Percentiles rank a stretch among this genome's conserved stretches.
These are phyloP conservation scores for Variabilichromis moorii DNA, from an alignment of 2,113 vertebrate species.

Conservation along the genomic window DNA sequence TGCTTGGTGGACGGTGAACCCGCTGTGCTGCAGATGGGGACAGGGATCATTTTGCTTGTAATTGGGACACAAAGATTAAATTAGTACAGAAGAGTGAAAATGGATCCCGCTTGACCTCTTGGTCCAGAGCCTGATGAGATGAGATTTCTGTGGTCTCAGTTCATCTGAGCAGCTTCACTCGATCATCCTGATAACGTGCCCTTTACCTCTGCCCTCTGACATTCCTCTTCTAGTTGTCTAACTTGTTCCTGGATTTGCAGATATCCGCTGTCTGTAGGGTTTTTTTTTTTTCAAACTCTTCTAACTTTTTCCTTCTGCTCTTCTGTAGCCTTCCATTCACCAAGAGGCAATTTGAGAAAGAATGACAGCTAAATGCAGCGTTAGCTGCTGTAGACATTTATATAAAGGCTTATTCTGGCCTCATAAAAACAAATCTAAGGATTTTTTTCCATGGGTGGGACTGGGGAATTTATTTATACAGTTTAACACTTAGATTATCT, in stretches of 20 bases:
- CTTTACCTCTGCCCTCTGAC: not conserved
- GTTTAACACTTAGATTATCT: not conserved
- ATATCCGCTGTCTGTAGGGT: fast-evolving
- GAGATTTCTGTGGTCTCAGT: not conserved
- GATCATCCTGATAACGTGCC: not conserved
- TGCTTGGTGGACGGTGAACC: not conserved
- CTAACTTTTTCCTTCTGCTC: not conserved
- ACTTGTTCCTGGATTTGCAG: not conserved
- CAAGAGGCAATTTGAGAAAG: not conserved
- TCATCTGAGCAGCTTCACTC: not conserved
- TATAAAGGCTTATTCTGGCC: not conserved
- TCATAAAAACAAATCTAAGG: not conserved
- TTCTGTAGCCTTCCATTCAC: not conserved
- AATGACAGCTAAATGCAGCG: not conserved
- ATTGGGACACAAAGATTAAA: conserved; percentile 37
- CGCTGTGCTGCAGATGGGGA: not conserved
- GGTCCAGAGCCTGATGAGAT: not conserved
- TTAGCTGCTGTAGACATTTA: not conserved
- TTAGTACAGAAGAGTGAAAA: conserved; percentile 25
- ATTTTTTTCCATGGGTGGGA: not conserved
- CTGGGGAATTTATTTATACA: not conserved
- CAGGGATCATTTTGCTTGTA: conserved; percentile 5
- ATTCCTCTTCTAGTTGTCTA: not conserved
- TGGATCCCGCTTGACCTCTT: conserved; percentile 21
- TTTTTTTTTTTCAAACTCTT: not conserved